Evolutionary conservation across 23 tunicate species (phyloP), one percentile per base, ranked within the genome.

Genomic region (Corella eumyota): DNA sequence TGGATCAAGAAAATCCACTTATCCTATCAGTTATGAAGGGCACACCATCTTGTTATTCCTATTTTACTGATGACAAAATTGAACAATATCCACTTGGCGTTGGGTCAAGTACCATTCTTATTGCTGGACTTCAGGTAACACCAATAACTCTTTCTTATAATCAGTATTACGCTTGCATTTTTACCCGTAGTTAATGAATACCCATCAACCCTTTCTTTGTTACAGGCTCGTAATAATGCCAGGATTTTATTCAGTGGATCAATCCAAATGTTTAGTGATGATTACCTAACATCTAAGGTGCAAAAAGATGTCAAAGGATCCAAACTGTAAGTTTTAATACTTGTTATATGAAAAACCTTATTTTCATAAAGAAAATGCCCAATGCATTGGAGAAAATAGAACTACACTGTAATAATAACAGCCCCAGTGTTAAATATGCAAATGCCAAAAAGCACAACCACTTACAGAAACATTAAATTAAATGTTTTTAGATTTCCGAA

Each of bases 151-250:
- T n/a, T n/a, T n/a, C n/a, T n/a, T n/a, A n/a, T n/a, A n/a, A n/a
- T n/a, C n/a, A n/a, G n/a, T n/a, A n/a, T n/a, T n/a, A n/a, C n/a
- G n/a, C n/a, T n/a, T n/a, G n/a, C n/a, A n/a, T n/a, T n/a, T n/a
- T n/a, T n/a, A n/a, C n/a, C n/a, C n/a, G n/a, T n/a, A n/a, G n/a
- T n/a, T n/a, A n/a, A n/a, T n/a, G 29, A 6, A 4, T 54, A 1
- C 60, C 23, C 48, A 11, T 15, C 48, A 11, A 40, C 15, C 22
- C 2, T 3, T 48, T 56, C 34, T 6, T 45, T 33, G 31, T n/a
- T 68, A 45, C 64, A 93, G 86, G 99, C 99, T 22, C 87, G 99
- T 17, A 93, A 93, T 83, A 93, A 93, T 73, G 99, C 99, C 22
- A 55, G 99, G 0, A 54, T 93, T 30, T 59, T 85, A 4, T 85